A percentile compares a stretch with the other conserved stretches of the same genome.
Evolutionary conservation across 1,140 invertebrate species (phyloP).

Genomic region (Mactra quadrangularis): DNA sequence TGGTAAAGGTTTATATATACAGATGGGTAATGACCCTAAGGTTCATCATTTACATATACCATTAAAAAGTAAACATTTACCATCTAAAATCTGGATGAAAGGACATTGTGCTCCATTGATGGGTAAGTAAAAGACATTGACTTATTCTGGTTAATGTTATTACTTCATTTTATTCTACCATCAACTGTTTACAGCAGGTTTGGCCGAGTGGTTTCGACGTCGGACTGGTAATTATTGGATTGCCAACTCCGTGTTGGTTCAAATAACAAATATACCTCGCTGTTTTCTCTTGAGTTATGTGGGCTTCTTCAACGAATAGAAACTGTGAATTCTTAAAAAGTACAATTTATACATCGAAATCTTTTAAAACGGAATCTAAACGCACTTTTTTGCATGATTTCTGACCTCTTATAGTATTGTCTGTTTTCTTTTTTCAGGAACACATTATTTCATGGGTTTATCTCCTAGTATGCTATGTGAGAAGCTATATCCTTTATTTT

Average conservation of each 20-base stretch:
- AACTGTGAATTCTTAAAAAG: too few relatives aligned
- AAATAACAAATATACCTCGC: too few relatives aligned
- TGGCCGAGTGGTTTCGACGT: too few relatives aligned
- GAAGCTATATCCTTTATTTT: constrained; percentile 78
- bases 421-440: constrained; percentile 69
- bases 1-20: constrained; percentile 78
- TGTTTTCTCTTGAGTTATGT: too few relatives aligned
- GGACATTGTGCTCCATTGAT: constrained; percentile 75
- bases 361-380: too few relatives aligned
- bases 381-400: too few relatives aligned
- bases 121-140: constrained; percentile 67
- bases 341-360: too few relatives aligned
- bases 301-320: too few relatives aligned
- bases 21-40: constrained; percentile 73
- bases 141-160: background rate
- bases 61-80: constrained; percentile 67
- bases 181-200: background rate
- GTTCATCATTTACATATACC: constrained; percentile 72
- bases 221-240: too few relatives aligned
- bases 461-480: constrained; percentile 74
- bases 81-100: constrained; percentile 69
- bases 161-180: background rate
- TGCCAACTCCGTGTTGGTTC: too few relatives aligned
- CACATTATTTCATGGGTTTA: constrained; percentile 77
- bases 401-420: too few relatives aligned